Percentiles rank a stretch among this genome's conserved stretches.
These are phyloP conservation scores for Copidosoma floridanum DNA, from an alignment of 1,140 invertebrate genomes.

Conservation along the genomic window DNA sequence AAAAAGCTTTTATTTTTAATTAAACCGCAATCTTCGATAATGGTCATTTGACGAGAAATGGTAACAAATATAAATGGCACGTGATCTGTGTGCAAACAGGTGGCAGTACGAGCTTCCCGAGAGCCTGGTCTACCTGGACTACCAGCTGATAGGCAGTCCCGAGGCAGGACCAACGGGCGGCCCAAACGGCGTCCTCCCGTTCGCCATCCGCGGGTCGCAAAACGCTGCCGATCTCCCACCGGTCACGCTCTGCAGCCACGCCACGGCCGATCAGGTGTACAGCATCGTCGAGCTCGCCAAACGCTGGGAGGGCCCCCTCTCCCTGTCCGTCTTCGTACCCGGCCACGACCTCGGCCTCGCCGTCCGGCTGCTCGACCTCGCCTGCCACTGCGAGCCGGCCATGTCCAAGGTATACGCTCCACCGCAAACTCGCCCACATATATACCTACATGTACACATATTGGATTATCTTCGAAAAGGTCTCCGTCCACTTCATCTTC, in stretches of 20 bases:
- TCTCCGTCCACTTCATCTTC: conserved; percentile 71
- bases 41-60: too few relatives aligned
- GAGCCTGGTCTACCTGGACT: conserved; percentile 55
- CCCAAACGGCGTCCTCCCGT: conserved; percentile 59
- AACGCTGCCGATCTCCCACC: conserved; percentile 41
- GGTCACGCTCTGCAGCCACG: conserved; percentile 70
- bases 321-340: conserved; percentile 71
- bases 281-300: conserved; percentile 68
- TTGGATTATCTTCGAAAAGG: conserved; percentile 33
- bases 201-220: conserved; percentile 52
- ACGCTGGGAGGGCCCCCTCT: conserved; percentile 72
- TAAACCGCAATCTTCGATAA: too few relatives aligned
- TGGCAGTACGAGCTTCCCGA: conserved; percentile 65
- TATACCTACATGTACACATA: too few relatives aligned
- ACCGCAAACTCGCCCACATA: too few relatives aligned
- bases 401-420: conserved; percentile 69
- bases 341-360: conserved; percentile 65
- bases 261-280: conserved; percentile 71
- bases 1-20: too few relatives aligned
- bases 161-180: conserved; percentile 56
- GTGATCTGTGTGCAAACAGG: too few relatives aligned
- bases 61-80: too few relatives aligned
- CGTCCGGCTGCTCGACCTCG: conserved; percentile 62
- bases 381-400: conserved; percentile 64
- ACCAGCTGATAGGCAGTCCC: conserved; percentile 55